Evolutionary conservation across 2,797 vertebrate genomes (phyloP), one percentile per base, ranked within the genome.

Genomic region (Cichlasoma orientale): DNA sequence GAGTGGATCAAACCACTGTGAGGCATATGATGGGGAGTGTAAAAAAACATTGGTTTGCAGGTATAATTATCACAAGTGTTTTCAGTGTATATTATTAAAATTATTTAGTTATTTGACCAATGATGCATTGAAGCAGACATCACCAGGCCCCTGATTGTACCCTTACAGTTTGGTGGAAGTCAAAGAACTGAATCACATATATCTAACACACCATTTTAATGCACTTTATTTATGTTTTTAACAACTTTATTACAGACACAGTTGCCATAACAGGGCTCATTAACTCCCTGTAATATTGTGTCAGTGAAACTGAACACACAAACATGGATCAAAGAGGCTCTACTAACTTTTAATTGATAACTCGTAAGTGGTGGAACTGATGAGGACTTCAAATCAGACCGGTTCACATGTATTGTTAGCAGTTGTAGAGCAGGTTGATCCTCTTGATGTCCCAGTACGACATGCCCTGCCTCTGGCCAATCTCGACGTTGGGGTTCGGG

Each of bases 401-500:
- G 7, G 19, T 10, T 31, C 19, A 58, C 2, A 31, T n/a, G 29
- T 58, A 19, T 58, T 1, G 12, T 36, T 27, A 57, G 27, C 56
- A 57, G 27, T 4, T 1, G 27, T 57, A 57, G 27, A 57, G 56
- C 27, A 31, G 56, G 8, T 31, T 57, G 56, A 57, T 31, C 56
- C 56, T 57, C 16, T 0, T 50, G 47, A 50, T 19, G 47, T 50
- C 56, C 56, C 27, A 31, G 56, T 0, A 31, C 27, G 56, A 88
- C 82, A 90, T 13, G 38, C 72, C 89, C 33, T 44, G 6, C 52
- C 70, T 88, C 80, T 92, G 87, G 50, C 87, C 80, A 2, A 87
- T 87, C 56, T 77, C 36, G 56, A 85, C 56, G 4, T 54, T 82
- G 78, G 53, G 1, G 61, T 85, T 13, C 4, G 83, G 84, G 77